A percentile compares a stretch with the other conserved stretches of the same genome.
phyloP scores from a whole-genome alignment of 2,888 invertebrate genomes.

The Nomada hirtipes region DNA sequence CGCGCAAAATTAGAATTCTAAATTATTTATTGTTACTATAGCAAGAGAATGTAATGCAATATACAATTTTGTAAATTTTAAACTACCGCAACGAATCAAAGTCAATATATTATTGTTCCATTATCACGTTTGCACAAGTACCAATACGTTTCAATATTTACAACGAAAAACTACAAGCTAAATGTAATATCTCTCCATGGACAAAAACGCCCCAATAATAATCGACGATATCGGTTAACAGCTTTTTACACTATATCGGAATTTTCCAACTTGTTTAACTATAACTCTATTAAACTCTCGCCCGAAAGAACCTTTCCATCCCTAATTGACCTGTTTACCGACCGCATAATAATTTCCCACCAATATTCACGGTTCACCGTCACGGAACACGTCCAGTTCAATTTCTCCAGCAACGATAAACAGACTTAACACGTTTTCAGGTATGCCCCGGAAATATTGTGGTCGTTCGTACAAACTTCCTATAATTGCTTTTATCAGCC shows the following conservation, averaged over 20 bases:
- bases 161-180: no score
- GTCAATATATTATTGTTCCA: no score
- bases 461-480: conserved; percentile 43
- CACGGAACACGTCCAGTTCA: neutral
- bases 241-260: neutral
- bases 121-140: no score
- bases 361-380: conserved; percentile 10
- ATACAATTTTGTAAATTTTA: no score
- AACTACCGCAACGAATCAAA: no score
- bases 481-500: conserved; percentile 61
- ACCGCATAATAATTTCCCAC: neutral
- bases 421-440: conserved; percentile 24
- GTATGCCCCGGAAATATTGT: conserved; percentile 21
- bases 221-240: neutral
- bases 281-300: neutral
- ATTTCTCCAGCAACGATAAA: conserved; percentile 31
- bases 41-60: no score
- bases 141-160: no score
- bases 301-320: neutral
- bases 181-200: no score
- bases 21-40: no score
- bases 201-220: no score
- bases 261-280: neutral
- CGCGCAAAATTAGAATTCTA: no score
- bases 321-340: neutral